Conservation (phyloP, 2,113 vertebrate genomes). For the Sylvicapra grimmia region DNA sequence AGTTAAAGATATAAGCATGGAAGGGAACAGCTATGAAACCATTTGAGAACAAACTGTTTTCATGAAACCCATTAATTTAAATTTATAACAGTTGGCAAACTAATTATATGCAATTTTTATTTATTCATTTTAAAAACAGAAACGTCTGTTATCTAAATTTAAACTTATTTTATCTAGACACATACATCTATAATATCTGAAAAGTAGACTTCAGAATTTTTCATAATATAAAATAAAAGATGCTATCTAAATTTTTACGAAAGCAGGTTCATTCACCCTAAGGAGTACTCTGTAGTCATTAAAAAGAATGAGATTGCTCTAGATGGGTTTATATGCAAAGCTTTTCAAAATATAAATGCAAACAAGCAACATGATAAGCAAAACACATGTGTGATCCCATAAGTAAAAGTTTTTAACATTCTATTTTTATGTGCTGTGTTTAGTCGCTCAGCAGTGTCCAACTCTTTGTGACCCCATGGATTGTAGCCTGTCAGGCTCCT, state of each 20-base stretch:
- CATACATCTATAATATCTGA: background rate
- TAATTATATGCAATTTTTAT: background rate
- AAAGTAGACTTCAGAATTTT: background rate
- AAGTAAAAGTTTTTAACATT: conserved; percentile 6
- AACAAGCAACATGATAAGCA: background rate
- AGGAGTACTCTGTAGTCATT: background rate
- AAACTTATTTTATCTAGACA: background rate
- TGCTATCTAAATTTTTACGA: conserved; percentile 6
- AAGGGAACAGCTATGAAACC: background rate
- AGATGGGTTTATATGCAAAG: background rate
- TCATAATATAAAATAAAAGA: background rate
- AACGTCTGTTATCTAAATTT: background rate
- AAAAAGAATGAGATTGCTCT: background rate
- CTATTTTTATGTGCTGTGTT: background rate
- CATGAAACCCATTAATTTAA: background rate
- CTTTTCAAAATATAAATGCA: conserved; percentile 29
- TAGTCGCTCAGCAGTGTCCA: background rate
- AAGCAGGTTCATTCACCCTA: background rate
- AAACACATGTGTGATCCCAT: background rate
- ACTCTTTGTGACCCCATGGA: background rate
- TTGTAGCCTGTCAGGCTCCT: background rate
- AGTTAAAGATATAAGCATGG: background rate
- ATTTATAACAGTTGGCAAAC: conserved; percentile 4
- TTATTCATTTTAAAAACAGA: conserved; percentile 18
- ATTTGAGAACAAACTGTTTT: background rate